Conservation (phyloP, 2,888 invertebrate species). For the Eilema sororculum region DNA sequence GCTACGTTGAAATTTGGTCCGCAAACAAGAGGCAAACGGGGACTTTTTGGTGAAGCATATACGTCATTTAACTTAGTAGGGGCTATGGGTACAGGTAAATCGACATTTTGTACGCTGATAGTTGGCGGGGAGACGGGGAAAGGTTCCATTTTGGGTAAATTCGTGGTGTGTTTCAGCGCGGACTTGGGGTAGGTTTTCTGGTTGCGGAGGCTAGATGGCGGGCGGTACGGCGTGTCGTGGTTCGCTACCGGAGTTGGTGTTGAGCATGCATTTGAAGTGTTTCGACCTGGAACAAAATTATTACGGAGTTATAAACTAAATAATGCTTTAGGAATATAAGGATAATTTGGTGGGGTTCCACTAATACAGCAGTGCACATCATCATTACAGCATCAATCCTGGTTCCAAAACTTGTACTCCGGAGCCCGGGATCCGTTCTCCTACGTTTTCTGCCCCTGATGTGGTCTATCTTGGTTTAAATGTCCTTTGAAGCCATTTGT, state of each 20-base stretch:
- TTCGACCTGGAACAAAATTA: constrained; percentile 74
- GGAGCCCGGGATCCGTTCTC: too few relatives aligned
- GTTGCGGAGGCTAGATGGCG: constrained; percentile 80
- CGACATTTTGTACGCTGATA: constrained; percentile 67
- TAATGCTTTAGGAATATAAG: too few relatives aligned
- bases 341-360: too few relatives aligned
- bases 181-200: constrained; percentile 83
- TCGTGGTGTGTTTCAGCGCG: constrained; percentile 73
- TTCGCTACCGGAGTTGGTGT: constrained; percentile 80
- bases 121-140: constrained; percentile 79
- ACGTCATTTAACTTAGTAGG: constrained; percentile 83
- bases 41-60: constrained; percentile 79
- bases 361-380: too few relatives aligned
- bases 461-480: too few relatives aligned
- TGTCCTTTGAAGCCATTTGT: too few relatives aligned
- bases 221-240: constrained; percentile 84
- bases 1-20: constrained; percentile 93
- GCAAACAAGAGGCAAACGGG: constrained; percentile 73
- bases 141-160: constrained; percentile 82
- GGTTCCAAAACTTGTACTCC: too few relatives aligned
- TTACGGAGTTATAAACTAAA: neutral
- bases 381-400: too few relatives aligned
- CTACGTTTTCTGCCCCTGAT: too few relatives aligned
- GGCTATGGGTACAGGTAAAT: constrained; percentile 76
- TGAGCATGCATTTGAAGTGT: constrained; percentile 80